Evolutionary conservation across 2,888 invertebrate species (phyloP), one percentile per base, ranked within the genome.

Genomic region (Gastracanthus pulcherrimus): DNA sequence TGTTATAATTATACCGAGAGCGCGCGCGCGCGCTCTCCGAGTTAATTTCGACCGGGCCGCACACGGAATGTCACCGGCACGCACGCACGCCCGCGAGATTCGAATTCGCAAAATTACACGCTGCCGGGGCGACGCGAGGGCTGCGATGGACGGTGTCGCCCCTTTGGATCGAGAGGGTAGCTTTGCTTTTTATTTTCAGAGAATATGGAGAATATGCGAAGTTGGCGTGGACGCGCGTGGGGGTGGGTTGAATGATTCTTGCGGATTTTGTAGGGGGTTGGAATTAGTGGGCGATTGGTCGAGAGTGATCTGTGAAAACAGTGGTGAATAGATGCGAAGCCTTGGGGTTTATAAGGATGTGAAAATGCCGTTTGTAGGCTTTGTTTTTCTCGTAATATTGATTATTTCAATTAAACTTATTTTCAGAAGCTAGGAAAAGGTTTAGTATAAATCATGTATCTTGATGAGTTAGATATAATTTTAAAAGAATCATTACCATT

Each of bases 1-100:
- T 70, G 71, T 76, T 76, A 80, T 80, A 80, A 80, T 80, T 76
- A 80, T 64, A 55, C 66, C 29, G 23, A 23, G n/a, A 16, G 60
- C 34, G 29, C 36, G 11, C 23, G n/a, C 23, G 60, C 34, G 29
- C 36, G 11, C 23, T 26, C 13, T 16, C 70, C 60, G 66, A 80
- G 80, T 80, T 76, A 76, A 80, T 80, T 80, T 80, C 60, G 48
- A 16, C 23, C 69, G 26, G 26, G 19, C 36, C 7, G 38, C 72
- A 66, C 66, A 48, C 66, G 67, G 74, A 80, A 80, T 80, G 79
- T 80, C 74, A 67, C 58, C 67, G 55, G n/a, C 62, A 67, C 34
- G 29, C 77, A 23, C 45, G 60, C 66, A n/a, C 1, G 19, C 34
- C 4, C 16, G 31, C 13, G 16, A n/a, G n/a, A 45, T 45, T 19